Evolutionary conservation across 2,113 vertebrate genomes (phyloP), one percentile per base, ranked within the genome.

Genomic region (Pica pica): DNA sequence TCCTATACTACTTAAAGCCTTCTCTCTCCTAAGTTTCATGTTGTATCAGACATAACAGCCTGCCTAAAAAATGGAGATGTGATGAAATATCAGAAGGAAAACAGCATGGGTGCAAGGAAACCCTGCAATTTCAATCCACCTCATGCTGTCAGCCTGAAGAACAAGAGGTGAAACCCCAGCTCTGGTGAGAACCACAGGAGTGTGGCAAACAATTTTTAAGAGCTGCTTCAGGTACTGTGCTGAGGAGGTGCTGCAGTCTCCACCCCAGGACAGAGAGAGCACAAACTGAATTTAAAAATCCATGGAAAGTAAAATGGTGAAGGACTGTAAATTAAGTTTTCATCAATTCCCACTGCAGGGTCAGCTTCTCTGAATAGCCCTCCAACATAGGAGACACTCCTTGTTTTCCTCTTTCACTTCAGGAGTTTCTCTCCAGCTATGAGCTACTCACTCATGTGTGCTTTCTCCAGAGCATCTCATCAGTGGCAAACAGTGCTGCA

Each of bases 401-500:
- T 69, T 50, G 55, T 61, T 81, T 73, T 77, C 28, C 19, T 67
- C 78, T 73, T 33, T 60, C 53, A 30, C 17, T 49, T 82, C 3
- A 11, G 41, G 28, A 85, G 30, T 16, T 16, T 35, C n/a, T 35
- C 17, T 69, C 44, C 16, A 52, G 46, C 82, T 85, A 22, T n/a
- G 65, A 97, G 50, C 63, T 75, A 21, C 71, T 42, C 59, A 69
- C 26, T 85, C 67, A 53, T 6, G 2, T 35, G 44, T 33, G 50
- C 53, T 85, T 87, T 60, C n/a, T 71, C 5, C 6, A 56, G 33
- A 35, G 15, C 2, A 1, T 22, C 50, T 60, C 79, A 93, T 35
- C 70, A 49, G 47, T 3, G 1, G 31, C 41, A 65, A 70, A 33
- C 2, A 7, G 33, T 2, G 1, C 27, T 4, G 5, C 11, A 6